These are phyloP conservation scores for Rhinella marina DNA, from an alignment of 2,797 vertebrate genomes.

Conservation along the genomic window DNA sequence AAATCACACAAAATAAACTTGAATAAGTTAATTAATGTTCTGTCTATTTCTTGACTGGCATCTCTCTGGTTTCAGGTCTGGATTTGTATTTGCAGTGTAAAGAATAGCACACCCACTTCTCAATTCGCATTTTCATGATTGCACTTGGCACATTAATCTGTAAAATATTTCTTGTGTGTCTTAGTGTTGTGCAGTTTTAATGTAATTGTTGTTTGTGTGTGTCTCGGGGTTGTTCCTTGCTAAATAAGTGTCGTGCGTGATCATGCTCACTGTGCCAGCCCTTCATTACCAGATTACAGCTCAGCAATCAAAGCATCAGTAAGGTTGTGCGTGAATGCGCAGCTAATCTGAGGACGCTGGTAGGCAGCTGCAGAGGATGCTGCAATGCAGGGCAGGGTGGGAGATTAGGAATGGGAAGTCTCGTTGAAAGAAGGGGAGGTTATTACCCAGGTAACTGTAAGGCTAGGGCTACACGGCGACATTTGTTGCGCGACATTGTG, in stretches of 20 bases:
- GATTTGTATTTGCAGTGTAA: slow-evolving; percentile 26
- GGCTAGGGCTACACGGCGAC: too few species aligned
- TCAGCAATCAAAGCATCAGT: slow-evolving; percentile 57
- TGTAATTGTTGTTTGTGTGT: slow-evolving; percentile 56
- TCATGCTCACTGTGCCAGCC: slow-evolving; percentile 54
- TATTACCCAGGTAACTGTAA: not conserved
- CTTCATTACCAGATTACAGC: slow-evolving; percentile 59
- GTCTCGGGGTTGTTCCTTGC: slow-evolving; percentile 39
- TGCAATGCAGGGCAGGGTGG: slow-evolving; percentile 59
- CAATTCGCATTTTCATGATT: not conserved
- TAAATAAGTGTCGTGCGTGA: slow-evolving; percentile 55
- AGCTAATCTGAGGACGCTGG: slow-evolving; percentile 27
- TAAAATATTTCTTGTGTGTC: slow-evolving; percentile 41
- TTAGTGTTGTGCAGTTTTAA: slow-evolving; percentile 47
- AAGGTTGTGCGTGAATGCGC: slow-evolving; percentile 31
- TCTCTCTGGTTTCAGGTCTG: not conserved
- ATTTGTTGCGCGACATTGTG: too few species aligned
- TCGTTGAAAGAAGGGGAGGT: not conserved
- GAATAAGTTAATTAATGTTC: not conserved
- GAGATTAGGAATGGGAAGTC: not conserved
- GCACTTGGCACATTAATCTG: slow-evolving; percentile 27
- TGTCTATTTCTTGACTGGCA: not conserved
- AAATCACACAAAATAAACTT: not conserved
- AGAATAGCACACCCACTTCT: slow-evolving; percentile 25
- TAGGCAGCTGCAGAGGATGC: slow-evolving; percentile 50